Evolutionary conservation across 1,140 invertebrate species (phyloP).

Genomic region (Drosophila chauvacae): DNA sequence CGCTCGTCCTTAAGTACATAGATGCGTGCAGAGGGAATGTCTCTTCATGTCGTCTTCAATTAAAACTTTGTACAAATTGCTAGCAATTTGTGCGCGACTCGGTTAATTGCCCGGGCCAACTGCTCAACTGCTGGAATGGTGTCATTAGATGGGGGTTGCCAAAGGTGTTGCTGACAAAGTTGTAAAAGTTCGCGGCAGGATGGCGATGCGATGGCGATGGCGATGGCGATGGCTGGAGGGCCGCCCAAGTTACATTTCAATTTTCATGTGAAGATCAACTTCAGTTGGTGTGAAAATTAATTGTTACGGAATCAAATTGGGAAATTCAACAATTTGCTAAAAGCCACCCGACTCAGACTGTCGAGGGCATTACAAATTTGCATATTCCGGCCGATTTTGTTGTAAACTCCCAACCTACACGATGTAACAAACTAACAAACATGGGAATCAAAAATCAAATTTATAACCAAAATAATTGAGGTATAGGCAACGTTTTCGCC

Average conservation of each 20-base stretch:
- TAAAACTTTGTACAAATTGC: constrained; percentile 80
- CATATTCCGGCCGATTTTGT: constrained; percentile 66
- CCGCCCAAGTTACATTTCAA: constrained; percentile 17
- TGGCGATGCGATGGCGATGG: neutral
- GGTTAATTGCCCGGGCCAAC: constrained; percentile 66
- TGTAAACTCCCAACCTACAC: constrained; percentile 68
- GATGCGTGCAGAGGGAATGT: constrained; percentile 48
- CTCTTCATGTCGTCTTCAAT: constrained; percentile 75
- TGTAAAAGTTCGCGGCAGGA: constrained; percentile 8
- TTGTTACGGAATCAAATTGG: constrained; percentile 25
- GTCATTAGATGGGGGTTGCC: constrained; percentile 20
- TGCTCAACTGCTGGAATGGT: constrained; percentile 50
- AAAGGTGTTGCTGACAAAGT: constrained; percentile 25
- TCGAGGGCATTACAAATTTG: constrained; percentile 24
- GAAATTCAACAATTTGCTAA: constrained; percentile 19
- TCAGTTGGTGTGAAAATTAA: constrained; percentile 14
- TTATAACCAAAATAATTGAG: constrained; percentile 52
- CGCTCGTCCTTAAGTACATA: constrained; percentile 21
- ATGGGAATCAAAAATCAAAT: constrained; percentile 58
- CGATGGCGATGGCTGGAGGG: neutral
- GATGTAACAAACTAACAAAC: constrained; percentile 62
- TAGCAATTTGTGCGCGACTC: constrained; percentile 58
- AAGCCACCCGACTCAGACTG: constrained; percentile 1
- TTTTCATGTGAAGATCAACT: constrained; percentile 23
- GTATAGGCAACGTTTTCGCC: constrained; percentile 40